Evolutionary conservation across 2,113 vertebrate species (phyloP).

Genomic region (Budorcas taxicolor): DNA sequence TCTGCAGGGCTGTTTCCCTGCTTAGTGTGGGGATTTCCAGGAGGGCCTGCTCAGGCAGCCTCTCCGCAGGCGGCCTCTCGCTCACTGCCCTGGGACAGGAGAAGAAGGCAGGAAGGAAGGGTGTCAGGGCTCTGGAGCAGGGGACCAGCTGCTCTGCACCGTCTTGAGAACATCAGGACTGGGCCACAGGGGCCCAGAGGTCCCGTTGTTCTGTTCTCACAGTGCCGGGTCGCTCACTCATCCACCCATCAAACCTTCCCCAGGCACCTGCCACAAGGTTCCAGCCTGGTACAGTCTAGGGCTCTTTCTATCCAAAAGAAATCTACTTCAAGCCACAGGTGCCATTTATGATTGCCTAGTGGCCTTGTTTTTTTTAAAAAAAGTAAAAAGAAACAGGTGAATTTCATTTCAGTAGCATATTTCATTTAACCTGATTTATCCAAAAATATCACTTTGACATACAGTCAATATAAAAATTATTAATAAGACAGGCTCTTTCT

Average conservation of each 20-base stretch:
- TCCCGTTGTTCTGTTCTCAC: accelerated
- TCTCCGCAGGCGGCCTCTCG: neutral
- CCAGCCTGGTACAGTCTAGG: neutral
- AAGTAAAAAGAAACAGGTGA: neutral
- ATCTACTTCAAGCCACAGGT: neutral
- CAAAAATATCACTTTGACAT: neutral
- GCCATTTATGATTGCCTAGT: neutral
- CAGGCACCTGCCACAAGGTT: neutral
- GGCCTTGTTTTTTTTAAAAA: neutral
- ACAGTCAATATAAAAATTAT: neutral
- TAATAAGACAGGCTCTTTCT: neutral
- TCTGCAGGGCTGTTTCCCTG: neutral
- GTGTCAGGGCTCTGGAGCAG: neutral
- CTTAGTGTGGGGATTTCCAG: neutral
- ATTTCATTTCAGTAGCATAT: neutral
- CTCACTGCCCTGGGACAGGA: neutral
- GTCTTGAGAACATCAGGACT: neutral
- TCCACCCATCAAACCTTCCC: neutral
- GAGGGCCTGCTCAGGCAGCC: neutral
- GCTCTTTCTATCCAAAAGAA: neutral
- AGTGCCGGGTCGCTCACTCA: neutral
- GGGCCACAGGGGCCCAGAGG: accelerated
- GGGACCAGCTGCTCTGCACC: neutral
- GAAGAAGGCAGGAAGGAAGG: neutral
- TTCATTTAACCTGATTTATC: neutral